Evolutionary conservation across 2,888 invertebrate genomes (phyloP), one percentile per base, ranked within the genome.

Genomic region (Plagiodera versicolora): DNA sequence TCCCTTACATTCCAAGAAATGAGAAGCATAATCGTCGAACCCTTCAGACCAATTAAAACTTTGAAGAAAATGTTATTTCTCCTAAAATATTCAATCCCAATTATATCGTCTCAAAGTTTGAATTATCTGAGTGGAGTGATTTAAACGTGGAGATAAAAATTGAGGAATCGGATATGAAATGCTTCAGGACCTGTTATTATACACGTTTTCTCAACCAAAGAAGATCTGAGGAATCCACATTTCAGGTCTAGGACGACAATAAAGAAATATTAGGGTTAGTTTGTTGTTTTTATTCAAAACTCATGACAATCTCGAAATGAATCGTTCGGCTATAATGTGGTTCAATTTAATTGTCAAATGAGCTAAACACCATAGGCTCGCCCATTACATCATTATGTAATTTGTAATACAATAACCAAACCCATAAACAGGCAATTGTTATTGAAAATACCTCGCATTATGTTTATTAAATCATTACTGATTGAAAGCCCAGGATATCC

Each of bases 381-480:
- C 52, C 59, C 58, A 57, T 50, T 55, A 32, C 69, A 66, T 71
- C 69, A 71, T 72, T 71, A 69, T 70, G 71, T 69, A 69, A 72
- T 70, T 70, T 68, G 68, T 71, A 66, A 68, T 63, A 67, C 68
- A 73, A 70, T 72, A 67, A 73, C 70, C 73, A 67, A 71, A 73
- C 71, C 72, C 66, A 67, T 63, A 70, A 68, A 70, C 70, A 63
- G 67, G 69, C 65, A 70, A 67, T 39, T 14, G 39, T 39, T 39
- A 14, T 4, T 39, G 11, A 39, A 39, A 39, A 68, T 64, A 59
- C 57, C 68, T 70, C 72, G 70, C 73, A 74, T 75, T 74, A 74
- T 75, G 73, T 75, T 74, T 76, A 76, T 77, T 75, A 76, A 77
- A 77, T 75, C 74, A 74, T 75, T 75, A 75, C 74, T 74, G 74